Evolutionary conservation across 2,113 vertebrate genomes (phyloP).

Genomic region (Actenoides lindsayi): DNA sequence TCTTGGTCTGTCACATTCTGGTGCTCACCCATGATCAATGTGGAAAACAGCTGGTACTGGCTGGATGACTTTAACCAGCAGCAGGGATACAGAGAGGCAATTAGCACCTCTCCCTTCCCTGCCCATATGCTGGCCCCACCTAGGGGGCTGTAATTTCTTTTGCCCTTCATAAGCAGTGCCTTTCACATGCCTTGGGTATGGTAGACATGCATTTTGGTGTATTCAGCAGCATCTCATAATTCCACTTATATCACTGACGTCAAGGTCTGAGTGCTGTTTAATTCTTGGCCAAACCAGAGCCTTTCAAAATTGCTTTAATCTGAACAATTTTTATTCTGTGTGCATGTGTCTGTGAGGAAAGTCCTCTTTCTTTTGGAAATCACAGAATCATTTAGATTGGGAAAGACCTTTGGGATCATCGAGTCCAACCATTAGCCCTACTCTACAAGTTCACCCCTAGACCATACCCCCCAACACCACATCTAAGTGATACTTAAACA

Average conservation of each 20-base stretch:
- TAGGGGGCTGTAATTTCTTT: not conserved
- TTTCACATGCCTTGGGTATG: rapidly evolving
- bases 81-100: not conserved
- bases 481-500: too few species aligned
- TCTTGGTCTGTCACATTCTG: not conserved
- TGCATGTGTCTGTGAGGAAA: not conserved
- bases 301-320: not conserved
- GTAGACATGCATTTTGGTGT: not conserved
- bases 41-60: not conserved
- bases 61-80: not conserved
- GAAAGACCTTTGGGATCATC: too few species aligned
- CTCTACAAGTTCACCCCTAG: too few species aligned
- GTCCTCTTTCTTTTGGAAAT: not conserved
- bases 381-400: too few species aligned
- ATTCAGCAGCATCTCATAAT: not conserved
- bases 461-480: too few species aligned
- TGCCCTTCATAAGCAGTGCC: not conserved
- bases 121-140: too few species aligned
- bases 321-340: not conserved
- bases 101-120: too few species aligned
- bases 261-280: not conserved
- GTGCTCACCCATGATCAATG: too few species aligned
- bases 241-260: not conserved
- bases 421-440: too few species aligned
- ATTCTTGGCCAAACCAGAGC: not conserved